Evolutionary conservation across 2,113 vertebrate species (phyloP), one percentile per base, ranked within the genome.

Genomic region (Aptenodytes patagonicus): DNA sequence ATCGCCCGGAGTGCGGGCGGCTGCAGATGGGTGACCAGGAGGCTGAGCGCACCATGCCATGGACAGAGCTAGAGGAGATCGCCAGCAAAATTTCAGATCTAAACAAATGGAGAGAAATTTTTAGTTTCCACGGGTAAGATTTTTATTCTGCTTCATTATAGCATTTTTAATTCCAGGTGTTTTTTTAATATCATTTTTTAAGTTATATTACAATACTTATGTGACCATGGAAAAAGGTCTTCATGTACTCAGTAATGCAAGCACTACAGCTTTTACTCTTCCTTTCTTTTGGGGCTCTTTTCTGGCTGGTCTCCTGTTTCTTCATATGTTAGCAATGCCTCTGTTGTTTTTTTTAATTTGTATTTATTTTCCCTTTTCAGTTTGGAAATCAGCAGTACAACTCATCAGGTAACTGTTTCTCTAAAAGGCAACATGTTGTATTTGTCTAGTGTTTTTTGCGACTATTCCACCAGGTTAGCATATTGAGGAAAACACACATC

Each of bases 21-120:
- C 28, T 18, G 81, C 7, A 2, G 38, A 72, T 69, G 86, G 71
- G 36, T 1, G 65, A 68, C 2, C 7, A 0, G 0, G 38, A 5
- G 1, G 7, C 79, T 7, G 78, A 49, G 76, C 51, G 0, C 31
- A 1, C 17, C 3, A 2, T 17, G 36, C 40, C 22, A 3, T 82
- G 17, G 14, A 60, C 92, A 19, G 96, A 97, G 57, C 96, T 99
- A 38, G 91, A 98, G 51, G 97, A 98, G 31, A 98, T 98, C 76
- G 28, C 95, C 51, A 92, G 68, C 88, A 98, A 97, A 93, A 97
- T 99, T 94, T 95, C 95, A 26, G 88, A 97, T 6, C 97, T 99
- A 29, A 96, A 97, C 84, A 98, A 98, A 87, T 98, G 98, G 98
- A 98, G 97, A 79, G 92, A 97, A 60, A 98, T 99, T n/a, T 99